These are phyloP conservation scores for Heliocidaris erythrogramma DNA, from an alignment of 35 echinoderm and acorn worm species.

Conservation along the genomic window DNA sequence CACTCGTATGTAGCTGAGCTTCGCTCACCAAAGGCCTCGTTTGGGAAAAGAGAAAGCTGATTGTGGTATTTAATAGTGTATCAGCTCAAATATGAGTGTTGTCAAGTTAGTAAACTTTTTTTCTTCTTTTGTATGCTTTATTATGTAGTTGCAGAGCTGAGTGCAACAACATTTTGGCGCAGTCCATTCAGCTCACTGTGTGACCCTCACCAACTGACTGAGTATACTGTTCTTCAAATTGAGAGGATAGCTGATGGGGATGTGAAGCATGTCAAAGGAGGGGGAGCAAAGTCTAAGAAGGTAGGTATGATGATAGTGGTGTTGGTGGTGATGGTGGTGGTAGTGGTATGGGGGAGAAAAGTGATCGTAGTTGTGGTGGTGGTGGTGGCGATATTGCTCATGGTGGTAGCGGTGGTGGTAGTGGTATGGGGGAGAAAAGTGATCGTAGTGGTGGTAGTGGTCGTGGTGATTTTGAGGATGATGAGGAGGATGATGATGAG, in stretches of 20 bases:
- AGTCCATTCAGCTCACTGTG: constrained; percentile 73
- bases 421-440: not conserved
- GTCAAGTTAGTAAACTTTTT: too few species aligned
- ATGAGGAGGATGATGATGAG: not conserved
- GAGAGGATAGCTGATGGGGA: constrained; percentile 72
- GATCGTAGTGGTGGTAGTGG: not conserved
- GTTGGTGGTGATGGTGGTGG: not conserved
- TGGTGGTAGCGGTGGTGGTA: not conserved
- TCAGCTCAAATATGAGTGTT: too few species aligned
- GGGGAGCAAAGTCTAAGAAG: constrained; percentile 81
- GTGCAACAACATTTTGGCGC: constrained; percentile 67
- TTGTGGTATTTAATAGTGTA: too few species aligned
- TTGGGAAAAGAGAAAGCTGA: too few species aligned
- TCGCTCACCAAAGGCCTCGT: too few species aligned
- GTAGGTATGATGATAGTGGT: constrained; percentile 34
- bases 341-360: not conserved
- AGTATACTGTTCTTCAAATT: constrained; percentile 79
- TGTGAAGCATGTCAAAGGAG: constrained; percentile 60
- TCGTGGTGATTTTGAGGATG: not conserved
- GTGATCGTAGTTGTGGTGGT: not conserved
- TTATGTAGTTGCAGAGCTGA: constrained; percentile 76
- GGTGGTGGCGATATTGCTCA: not conserved
- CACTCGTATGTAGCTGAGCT: too few species aligned
- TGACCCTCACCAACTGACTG: constrained; percentile 77
- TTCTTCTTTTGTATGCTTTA: not conserved